A percentile compares a stretch with the other conserved stretches of the same genome.
Evolutionary conservation across 2,888 invertebrate species (phyloP).

Genomic region (Chouioia cunea): DNA sequence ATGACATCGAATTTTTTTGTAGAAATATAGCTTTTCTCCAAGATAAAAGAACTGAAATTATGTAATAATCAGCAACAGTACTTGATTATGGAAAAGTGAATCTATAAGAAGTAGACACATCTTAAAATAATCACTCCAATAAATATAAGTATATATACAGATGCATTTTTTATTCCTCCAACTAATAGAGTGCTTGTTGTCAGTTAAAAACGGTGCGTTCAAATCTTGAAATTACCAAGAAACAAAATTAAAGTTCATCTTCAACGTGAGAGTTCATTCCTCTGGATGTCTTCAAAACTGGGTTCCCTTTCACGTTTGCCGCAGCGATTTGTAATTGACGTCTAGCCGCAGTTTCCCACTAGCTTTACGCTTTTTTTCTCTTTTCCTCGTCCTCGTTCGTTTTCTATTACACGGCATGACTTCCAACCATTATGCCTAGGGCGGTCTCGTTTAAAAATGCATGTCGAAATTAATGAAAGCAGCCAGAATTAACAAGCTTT

Average conservation of each 20-base stretch:
- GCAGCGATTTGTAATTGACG: slow-evolving; percentile 36
- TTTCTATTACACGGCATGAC: slow-evolving; percentile 10
- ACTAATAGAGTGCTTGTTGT: too few species aligned
- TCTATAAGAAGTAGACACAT: too few species aligned
- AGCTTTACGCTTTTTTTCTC: slow-evolving; percentile 12
- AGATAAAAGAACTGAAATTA: too few species aligned
- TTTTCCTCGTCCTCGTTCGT: slow-evolving; percentile 2
- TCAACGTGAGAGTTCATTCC: too few species aligned
- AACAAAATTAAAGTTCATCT: not conserved
- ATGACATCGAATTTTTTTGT: too few species aligned
- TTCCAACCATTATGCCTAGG: slow-evolving; percentile 2
- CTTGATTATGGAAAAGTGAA: too few species aligned
- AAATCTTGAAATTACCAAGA: not conserved
- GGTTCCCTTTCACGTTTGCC: slow-evolving; percentile 10
- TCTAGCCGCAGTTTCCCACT: slow-evolving; percentile 31
- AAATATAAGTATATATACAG: too few species aligned
- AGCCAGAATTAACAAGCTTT: slow-evolving; percentile 29
- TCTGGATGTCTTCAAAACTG: slow-evolving; percentile 24
- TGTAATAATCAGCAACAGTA: too few species aligned
- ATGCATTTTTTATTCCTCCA: too few species aligned
- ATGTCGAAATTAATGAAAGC: not conserved
- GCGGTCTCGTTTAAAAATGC: slow-evolving; percentile 38
- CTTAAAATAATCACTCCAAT: too few species aligned
- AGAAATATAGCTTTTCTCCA: too few species aligned
- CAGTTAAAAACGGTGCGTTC: not conserved